A percentile compares a stretch with the other conserved stretches of the same genome.
Evolutionary conservation across 1,140 invertebrate species (phyloP).

Genomic region (Oscheius sp.): DNA sequence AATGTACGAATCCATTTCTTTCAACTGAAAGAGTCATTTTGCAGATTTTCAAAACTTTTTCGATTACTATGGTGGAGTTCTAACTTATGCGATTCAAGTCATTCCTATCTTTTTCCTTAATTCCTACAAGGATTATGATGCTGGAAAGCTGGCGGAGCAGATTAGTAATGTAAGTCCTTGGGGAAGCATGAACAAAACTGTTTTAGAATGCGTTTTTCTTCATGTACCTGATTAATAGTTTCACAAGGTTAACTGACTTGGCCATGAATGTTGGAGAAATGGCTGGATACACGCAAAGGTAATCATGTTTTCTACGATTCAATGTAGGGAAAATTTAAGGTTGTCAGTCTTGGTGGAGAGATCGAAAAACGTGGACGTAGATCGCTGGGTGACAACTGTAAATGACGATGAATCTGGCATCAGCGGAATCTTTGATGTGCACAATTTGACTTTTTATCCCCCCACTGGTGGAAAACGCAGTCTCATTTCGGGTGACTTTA

Average conservation of each 20-base stretch:
- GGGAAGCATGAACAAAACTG: background rate
- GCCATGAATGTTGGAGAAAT: conserved; percentile 64
- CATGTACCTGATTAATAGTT: conserved; percentile 68
- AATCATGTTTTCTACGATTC: no score
- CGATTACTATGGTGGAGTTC: conserved; percentile 68
- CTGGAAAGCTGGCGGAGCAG: conserved; percentile 64
- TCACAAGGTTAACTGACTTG: conserved; percentile 67
- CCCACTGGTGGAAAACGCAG: background rate
- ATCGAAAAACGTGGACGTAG: background rate
- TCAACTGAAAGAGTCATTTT: conserved; percentile 20
- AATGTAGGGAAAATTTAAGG: background rate
- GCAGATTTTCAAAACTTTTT: conserved; percentile 62
- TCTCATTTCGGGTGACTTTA: background rate
- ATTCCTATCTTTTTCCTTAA: conserved; percentile 67
- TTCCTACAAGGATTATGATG: conserved; percentile 63
- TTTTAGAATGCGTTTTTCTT: conserved; percentile 68
- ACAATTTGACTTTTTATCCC: background rate
- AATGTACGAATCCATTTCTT: conserved; percentile 57
- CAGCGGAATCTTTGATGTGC: background rate
- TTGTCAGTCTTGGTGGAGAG: background rate
- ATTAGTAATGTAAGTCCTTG: conserved; percentile 66
- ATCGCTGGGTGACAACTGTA: background rate
- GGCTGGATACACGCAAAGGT: conserved; percentile 66
- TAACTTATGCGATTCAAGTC: conserved; percentile 68
- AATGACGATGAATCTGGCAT: no score